Conservation (phyloP, 2,888 invertebrate genomes). For the Phorcus lineatus region DNA sequence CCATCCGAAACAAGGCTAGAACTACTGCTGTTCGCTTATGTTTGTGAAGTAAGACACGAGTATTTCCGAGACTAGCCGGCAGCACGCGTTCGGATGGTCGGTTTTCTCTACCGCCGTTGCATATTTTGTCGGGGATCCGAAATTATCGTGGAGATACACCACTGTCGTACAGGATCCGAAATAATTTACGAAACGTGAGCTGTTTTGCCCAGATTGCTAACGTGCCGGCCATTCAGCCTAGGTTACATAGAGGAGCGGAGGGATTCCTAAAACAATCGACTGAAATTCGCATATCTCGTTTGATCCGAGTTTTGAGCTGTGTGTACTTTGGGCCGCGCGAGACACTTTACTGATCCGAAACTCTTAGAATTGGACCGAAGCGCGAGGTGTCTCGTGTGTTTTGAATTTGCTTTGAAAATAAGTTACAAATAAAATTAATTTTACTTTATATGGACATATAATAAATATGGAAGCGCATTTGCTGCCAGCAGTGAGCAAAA, state of each 20-base stretch:
- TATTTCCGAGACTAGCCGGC: neutral
- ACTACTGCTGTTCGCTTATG: neutral
- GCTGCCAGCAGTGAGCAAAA: too few relatives aligned
- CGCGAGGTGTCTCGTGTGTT: too few relatives aligned
- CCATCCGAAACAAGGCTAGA: neutral
- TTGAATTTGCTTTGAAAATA: too few relatives aligned
- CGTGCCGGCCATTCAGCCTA: neutral
- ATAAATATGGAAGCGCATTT: too few relatives aligned
- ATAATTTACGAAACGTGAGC: neutral
- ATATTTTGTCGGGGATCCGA: conserved; percentile 17
- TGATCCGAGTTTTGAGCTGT: conserved; percentile 6
- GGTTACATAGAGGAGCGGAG: neutral
- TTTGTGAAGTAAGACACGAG: neutral
- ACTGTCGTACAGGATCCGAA: neutral
- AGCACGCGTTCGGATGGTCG: neutral
- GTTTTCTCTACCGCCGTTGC: neutral
- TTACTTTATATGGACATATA: too few relatives aligned
- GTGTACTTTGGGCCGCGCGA: neutral
- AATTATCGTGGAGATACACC: neutral
- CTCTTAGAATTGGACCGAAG: neutral
- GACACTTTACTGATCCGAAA: neutral
- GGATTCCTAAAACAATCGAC: conserved; percentile 17
- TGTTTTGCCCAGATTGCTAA: neutral
- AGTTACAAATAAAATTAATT: too few relatives aligned
- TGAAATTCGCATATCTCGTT: neutral